phyloP scores from a whole-genome alignment of 2,888 invertebrate species.

The Venustoraphidia nigricollis region DNA sequence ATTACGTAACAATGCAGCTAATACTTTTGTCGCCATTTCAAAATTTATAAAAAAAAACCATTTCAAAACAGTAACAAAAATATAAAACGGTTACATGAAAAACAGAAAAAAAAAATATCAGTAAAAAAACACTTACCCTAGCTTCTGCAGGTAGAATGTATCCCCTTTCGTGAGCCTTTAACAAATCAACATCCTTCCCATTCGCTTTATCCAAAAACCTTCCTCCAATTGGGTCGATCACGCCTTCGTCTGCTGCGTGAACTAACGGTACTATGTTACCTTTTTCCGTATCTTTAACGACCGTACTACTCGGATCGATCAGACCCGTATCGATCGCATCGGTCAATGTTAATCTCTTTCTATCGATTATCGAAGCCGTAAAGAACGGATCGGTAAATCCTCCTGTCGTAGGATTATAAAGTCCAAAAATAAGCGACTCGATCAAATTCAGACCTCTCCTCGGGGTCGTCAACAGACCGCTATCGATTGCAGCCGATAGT shows the following conservation, averaged over 20 bases:
- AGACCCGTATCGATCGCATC: slow-evolving; percentile 64
- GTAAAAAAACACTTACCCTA: slow-evolving; percentile 56
- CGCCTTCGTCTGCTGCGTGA: slow-evolving; percentile 47
- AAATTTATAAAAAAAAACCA: background rate
- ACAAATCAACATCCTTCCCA: slow-evolving; percentile 51
- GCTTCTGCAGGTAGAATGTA: slow-evolving; percentile 82
- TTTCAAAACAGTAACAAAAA: slow-evolving; percentile 4
- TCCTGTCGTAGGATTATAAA: slow-evolving; percentile 75
- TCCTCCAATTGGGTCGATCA: slow-evolving; percentile 62
- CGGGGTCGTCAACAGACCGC: slow-evolving; percentile 61
- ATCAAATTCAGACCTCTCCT: slow-evolving; percentile 64
- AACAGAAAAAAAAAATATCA: slow-evolving; percentile 12
- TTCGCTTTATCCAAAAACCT: slow-evolving; percentile 41
- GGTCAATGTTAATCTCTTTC: slow-evolving; percentile 56
- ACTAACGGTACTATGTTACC: slow-evolving; percentile 62
- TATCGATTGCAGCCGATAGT: slow-evolving; percentile 58
- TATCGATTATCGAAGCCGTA: slow-evolving; percentile 51
- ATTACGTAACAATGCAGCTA: too few species aligned
- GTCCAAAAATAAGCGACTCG: slow-evolving; percentile 63
- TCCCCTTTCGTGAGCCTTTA: slow-evolving; percentile 75
- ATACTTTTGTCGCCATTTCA: background rate
- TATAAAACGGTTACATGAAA: slow-evolving; percentile 7
- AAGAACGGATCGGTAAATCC: slow-evolving; percentile 69
- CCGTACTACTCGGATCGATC: slow-evolving; percentile 72
- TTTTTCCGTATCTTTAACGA: slow-evolving; percentile 62